Base-by-base conservation (phyloP, 2,888 invertebrate species). In the Sclerodermus sp. region DNA sequence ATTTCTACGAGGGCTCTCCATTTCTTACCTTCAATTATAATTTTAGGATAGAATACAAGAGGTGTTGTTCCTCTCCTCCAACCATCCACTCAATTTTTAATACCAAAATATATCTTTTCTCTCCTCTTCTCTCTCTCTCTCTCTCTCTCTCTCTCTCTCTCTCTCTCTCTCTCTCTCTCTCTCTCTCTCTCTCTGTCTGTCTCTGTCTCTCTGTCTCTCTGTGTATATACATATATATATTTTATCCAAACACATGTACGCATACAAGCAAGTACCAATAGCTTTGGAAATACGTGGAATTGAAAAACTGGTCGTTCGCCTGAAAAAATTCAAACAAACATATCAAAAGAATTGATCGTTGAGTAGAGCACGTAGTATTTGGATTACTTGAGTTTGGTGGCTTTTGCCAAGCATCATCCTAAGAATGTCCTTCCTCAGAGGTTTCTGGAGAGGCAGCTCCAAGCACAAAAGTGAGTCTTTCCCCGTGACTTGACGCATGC, bases 391-490 rank as follows among this genome's bases (percentile, higher is more conserved):
- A 39, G 18, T 32, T 49, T 40, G 31, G 47, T 40, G 31, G 47
- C 54, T 17, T 57, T 47, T 52, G 53, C 49, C 54, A 56, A 52
- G 47, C 55, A 40, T 41, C n/a, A n/a, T n/a, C n/a, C n/a, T 53
- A 10, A 58, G 52, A 36, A 84, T 86, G 78, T 84, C 84, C 41
- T 82, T 87, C 57, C 78, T 87, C 62, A 81, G 85, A 71, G 84
- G 84, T 74, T 83, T 87, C 74, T 86, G 85, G 86, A 86, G 82
- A 66, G 84, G 80, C 62, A 84, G 83, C 75, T 84, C 86, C 13
- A 87, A 85, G 66, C 87, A 87, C 66, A 85, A 85, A 82, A 87
- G 87, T 87, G 71, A 86, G 86, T 84, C 55, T 23, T 15, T 14
- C 14, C 4, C 3, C 23, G 8, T 5, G 23, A 8, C 23, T 23